These are phyloP conservation scores for Pagrus major DNA, from an alignment of 2,113 vertebrate species.

Conservation along the genomic window DNA sequence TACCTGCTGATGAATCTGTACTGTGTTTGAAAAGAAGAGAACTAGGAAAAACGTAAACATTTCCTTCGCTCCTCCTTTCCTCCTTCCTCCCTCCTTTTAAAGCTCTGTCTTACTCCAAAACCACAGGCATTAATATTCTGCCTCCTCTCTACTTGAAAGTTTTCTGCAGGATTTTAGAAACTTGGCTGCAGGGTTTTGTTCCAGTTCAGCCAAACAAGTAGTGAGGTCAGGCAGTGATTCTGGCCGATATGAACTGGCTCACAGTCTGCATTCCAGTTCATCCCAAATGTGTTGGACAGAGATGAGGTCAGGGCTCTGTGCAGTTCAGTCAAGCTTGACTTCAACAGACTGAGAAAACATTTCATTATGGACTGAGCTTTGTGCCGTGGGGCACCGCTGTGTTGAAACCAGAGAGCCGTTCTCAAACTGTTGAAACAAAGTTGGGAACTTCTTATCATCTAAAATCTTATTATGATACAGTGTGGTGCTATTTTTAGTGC, in stretches of 20 bases:
- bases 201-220: not conserved
- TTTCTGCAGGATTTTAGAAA: not conserved
- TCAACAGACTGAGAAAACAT: not conserved
- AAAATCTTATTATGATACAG: not conserved
- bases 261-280: conserved; percentile 1
- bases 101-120: not conserved
- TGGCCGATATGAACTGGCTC: not conserved
- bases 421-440: not conserved
- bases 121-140: not conserved
- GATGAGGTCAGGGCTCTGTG: not conserved
- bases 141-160: not conserved
- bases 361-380: not conserved
- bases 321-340: not conserved
- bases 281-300: not conserved
- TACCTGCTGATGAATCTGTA: not conserved
- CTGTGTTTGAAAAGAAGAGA: no score
- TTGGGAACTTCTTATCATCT: not conserved
- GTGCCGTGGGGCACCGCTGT: not conserved
- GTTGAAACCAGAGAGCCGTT: not conserved
- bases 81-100: no score
- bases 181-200: not conserved
- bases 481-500: not conserved
- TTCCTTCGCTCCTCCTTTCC: not conserved
- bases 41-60: not conserved
- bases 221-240: not conserved